Evolutionary conservation across 2,113 vertebrate species (phyloP).

Genomic region (Oncorhynchus masou): DNA sequence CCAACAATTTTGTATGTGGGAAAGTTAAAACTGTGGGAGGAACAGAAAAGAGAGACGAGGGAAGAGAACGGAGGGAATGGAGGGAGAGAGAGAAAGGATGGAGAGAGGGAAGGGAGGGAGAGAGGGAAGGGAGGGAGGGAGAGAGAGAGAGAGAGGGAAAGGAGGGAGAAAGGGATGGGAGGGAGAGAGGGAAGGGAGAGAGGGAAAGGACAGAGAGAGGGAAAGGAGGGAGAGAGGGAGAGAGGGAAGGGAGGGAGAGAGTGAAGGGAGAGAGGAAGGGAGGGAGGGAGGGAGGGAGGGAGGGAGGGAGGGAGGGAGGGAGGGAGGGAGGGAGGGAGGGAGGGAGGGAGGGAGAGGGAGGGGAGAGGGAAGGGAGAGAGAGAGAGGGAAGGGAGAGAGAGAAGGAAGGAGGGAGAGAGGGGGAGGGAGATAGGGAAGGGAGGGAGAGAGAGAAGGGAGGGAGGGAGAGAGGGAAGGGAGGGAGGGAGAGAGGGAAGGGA

Average conservation of each 20-base stretch:
- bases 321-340: neutral
- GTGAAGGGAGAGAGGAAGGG: too few species aligned
- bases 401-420: too few species aligned
- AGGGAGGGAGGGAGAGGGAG: neutral
- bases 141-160: neutral
- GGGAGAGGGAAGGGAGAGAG: too few species aligned
- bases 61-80: constrained; percentile 34
- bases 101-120: neutral
- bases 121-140: neutral
- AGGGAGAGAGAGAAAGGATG: neutral
- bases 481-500: neutral
- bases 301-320: neutral
- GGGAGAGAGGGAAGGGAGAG: neutral
- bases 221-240: too few species aligned
- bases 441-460: neutral
- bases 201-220: too few species aligned
- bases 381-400: too few species aligned
- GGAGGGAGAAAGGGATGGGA: neutral
- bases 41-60: constrained; percentile 39
- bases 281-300: too few species aligned
- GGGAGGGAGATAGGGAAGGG: neutral
- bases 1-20: constrained; percentile 71
- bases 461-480: neutral
- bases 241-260: too few species aligned
- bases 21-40: constrained; percentile 64